These are phyloP conservation scores for Troides helena DNA, from an alignment of 2,888 invertebrate genomes.

Conservation along the genomic window DNA sequence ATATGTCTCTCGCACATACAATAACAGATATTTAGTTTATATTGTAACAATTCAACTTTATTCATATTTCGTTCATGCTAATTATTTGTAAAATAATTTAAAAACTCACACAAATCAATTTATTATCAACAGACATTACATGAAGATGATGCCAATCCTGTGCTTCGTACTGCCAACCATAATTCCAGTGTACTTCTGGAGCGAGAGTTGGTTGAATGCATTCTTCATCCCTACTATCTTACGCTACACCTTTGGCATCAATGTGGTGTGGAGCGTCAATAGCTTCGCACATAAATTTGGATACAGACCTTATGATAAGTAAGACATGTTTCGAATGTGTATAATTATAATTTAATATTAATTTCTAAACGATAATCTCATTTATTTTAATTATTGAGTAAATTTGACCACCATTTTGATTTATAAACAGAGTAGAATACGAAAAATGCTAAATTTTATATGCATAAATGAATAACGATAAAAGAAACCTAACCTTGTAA, in stretches of 20 bases:
- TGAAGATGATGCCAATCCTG: conserved; percentile 86
- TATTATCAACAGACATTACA: conserved; percentile 80
- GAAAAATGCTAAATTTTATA: too few relatives aligned
- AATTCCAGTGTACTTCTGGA: conserved; percentile 89
- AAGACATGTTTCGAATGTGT: conserved; percentile 40
- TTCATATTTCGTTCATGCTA: not conserved
- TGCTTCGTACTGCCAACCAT: conserved; percentile 91
- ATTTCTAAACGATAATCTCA: too few relatives aligned
- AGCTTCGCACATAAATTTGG: conserved; percentile 96
- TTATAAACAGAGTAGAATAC: too few relatives aligned
- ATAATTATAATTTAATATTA: too few relatives aligned
- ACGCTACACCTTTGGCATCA: conserved; percentile 88
- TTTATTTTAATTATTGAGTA: too few relatives aligned
- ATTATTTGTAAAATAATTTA: not conserved
- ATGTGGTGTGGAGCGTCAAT: conserved; percentile 95
- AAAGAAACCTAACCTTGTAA: not conserved
- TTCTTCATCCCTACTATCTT: conserved; percentile 88
- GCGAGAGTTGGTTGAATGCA: conserved; percentile 84
- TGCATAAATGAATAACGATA: not conserved
- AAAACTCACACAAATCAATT: not conserved
- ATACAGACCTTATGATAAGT: conserved; percentile 93
- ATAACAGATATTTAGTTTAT: too few relatives aligned
- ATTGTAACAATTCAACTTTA: too few relatives aligned
- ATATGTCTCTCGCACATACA: too few relatives aligned
- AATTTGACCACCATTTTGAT: too few relatives aligned